Evolutionary conservation across 2,797 vertebrate genomes (phyloP).

Genomic region (Cynodonichthys magdalenae): DNA sequence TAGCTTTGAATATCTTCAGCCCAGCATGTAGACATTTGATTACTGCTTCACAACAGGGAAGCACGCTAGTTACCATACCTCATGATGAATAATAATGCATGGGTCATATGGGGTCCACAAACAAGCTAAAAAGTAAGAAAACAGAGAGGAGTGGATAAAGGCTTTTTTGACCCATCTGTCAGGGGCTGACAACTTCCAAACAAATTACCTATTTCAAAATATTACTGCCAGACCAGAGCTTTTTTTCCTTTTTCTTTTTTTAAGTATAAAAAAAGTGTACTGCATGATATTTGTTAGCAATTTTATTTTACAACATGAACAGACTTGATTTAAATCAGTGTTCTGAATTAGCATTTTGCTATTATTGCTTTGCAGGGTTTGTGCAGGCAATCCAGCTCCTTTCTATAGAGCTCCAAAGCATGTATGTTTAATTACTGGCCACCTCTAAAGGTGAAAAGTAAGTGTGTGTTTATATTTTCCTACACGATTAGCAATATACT

Average conservation of each 20-base stretch:
- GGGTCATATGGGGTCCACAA: slow-evolving; percentile 46
- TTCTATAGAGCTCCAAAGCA: neutral
- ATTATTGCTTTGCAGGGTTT: neutral
- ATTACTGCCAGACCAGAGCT: neutral
- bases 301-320: too few relatives aligned
- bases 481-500: too few relatives aligned
- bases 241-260: neutral
- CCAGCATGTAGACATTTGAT: slow-evolving; percentile 59
- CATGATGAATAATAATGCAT: slow-evolving; percentile 51
- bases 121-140: slow-evolving; percentile 23
- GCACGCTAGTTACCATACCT: slow-evolving; percentile 40
- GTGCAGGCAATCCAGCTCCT: too few relatives aligned
- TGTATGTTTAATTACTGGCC: neutral
- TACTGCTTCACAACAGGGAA: slow-evolving; percentile 58
- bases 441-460: too few relatives aligned
- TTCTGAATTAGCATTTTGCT: neutral
- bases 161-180: slow-evolving; percentile 30
- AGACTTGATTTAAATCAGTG: neutral
- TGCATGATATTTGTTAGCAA: too few relatives aligned
- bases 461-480: too few relatives aligned
- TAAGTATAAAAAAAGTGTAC: neutral
- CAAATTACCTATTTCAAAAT: neutral
- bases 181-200: slow-evolving; percentile 4
- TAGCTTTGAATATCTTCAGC: slow-evolving; percentile 64
- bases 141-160: slow-evolving; percentile 22